A percentile compares a stretch with the other conserved stretches of the same genome.
These are phyloP conservation scores for Odontomyia ornata DNA, from an alignment of 2,888 invertebrate genomes.

Conservation along the genomic window DNA sequence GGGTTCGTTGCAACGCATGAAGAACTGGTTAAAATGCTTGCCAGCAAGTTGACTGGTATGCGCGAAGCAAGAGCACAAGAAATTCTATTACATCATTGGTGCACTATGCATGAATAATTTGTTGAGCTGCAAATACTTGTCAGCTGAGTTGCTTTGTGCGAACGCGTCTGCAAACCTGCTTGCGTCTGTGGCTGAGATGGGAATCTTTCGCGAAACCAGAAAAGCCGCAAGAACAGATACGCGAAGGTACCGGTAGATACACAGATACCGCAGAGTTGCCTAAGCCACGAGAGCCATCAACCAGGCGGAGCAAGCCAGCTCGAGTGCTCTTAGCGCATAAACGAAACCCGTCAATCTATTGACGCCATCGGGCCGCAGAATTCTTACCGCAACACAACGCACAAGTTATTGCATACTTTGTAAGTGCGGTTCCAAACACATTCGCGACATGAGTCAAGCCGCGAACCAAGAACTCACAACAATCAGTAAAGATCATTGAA, in stretches of 20 bases:
- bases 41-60: neutral
- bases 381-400: constrained; percentile 29
- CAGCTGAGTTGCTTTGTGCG: constrained; percentile 1
- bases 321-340: neutral
- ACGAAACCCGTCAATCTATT: constrained; percentile 28
- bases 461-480: constrained; percentile 1
- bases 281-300: neutral
- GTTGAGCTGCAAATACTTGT: constrained; percentile 34
- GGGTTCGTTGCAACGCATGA: neutral
- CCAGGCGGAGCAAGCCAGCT: neutral
- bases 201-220: neutral
- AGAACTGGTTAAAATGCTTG: constrained; percentile 9
- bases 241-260: neutral
- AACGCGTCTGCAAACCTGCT: neutral
- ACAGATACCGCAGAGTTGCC: constrained; percentile 2
- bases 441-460: neutral
- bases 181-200: neutral
- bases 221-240: constrained; percentile 35
- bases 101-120: constrained; percentile 41
- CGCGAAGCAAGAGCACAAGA: constrained; percentile 9
- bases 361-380: constrained; percentile 38
- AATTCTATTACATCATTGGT: constrained; percentile 37
- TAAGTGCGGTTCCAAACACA: neutral
- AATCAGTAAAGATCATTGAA: constrained; percentile 24
- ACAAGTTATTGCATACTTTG: constrained; percentile 36